These are phyloP conservation scores for Seira musarum DNA, from an alignment of 2,888 invertebrate species.

Conservation along the genomic window DNA sequence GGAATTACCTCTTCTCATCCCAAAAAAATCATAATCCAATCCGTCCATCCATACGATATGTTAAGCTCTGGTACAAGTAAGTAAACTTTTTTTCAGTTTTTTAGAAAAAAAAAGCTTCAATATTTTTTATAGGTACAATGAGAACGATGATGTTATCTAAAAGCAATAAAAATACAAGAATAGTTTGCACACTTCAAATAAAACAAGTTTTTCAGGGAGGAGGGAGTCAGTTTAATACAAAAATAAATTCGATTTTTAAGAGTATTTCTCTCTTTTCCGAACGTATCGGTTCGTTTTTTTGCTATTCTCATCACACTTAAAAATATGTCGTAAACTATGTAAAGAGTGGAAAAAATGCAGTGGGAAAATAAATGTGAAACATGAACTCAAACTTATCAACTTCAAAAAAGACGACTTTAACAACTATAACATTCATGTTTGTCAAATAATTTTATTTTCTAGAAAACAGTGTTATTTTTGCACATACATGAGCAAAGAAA, in stretches of 20 bases:
- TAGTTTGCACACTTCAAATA: neutral
- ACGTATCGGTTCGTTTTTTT: constrained; percentile 46
- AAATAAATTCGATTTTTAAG: neutral
- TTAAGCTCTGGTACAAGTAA: neutral
- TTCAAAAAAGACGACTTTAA: constrained; percentile 60
- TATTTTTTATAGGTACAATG: neutral
- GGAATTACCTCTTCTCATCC: constrained; percentile 49
- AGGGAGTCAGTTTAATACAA: neutral
- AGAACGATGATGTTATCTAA: neutral
- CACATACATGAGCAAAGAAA: neutral
- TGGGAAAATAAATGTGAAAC: constrained; percentile 65
- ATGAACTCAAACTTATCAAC: constrained; percentile 67
- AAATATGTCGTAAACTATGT: constrained; percentile 53
- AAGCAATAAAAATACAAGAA: neutral
- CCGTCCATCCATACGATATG: too few species aligned
- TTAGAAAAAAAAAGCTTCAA: too few species aligned
- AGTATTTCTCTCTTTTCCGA: neutral
- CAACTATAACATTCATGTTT: constrained; percentile 26
- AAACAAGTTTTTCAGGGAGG: too few species aligned
- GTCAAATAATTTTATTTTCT: neutral
- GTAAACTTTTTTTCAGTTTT: neutral
- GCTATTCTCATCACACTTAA: constrained; percentile 55
- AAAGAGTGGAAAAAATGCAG: constrained; percentile 47
- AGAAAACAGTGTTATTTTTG: too few species aligned
- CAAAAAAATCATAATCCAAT: constrained; percentile 51